Evolutionary conservation across 2,888 invertebrate genomes (phyloP).

Genomic region (Harpalus rubripes): DNA sequence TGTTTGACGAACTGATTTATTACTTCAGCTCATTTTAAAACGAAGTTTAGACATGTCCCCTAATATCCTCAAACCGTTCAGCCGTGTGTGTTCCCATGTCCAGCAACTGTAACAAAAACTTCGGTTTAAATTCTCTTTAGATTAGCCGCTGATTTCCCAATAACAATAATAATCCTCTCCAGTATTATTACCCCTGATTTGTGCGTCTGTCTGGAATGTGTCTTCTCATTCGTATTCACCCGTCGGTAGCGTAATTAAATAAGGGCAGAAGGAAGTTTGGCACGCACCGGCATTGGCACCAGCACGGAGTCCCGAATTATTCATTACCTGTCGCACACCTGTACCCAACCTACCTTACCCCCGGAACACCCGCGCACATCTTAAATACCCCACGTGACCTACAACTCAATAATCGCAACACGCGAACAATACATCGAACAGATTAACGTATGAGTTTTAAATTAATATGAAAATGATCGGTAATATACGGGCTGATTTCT

Average conservation of each 20-base stretch:
- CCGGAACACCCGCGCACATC: background rate
- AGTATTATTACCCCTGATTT: conserved; percentile 36
- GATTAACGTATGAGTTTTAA: conserved; percentile 4
- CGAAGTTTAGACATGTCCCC: no score
- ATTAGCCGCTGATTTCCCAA: no score
- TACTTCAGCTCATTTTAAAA: no score
- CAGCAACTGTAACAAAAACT: no score
- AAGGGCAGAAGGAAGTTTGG: conserved; percentile 9
- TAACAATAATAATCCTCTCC: no score
- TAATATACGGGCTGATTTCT: no score
- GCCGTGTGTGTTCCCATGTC: no score
- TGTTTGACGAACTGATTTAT: no score
- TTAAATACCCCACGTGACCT: conserved; percentile 55
- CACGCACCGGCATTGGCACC: background rate
- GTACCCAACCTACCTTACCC: background rate
- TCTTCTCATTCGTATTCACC: conserved; percentile 54
- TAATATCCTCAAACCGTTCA: no score
- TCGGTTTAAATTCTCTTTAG: no score
- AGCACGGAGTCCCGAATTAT: conserved; percentile 60
- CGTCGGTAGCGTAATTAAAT: conserved; percentile 56
- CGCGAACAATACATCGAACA: background rate
- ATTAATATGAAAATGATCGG: no score
- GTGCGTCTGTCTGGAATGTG: conserved; percentile 24
- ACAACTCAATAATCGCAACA: conserved; percentile 33
- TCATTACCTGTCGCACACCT: conserved; percentile 64